Percentiles rank a stretch among this genome's conserved stretches.
These are phyloP conservation scores for Charaxes varanes DNA, from an alignment of 1,140 invertebrate species.

Conservation along the genomic window DNA sequence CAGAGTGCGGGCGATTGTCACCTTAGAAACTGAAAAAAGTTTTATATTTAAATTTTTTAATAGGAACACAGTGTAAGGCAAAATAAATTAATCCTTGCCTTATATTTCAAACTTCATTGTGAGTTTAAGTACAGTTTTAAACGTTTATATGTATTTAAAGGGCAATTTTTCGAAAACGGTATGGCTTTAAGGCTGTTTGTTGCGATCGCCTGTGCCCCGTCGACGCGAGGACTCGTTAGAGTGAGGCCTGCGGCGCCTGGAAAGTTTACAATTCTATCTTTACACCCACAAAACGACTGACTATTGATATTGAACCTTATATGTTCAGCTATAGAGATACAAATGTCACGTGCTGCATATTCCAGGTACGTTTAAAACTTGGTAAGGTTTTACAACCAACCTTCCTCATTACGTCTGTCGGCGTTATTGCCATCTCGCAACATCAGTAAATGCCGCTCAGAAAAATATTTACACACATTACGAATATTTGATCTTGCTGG, in stretches of 20 bases:
- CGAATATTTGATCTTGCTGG: slow-evolving; percentile 38
- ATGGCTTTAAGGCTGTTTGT: slow-evolving; percentile 36
- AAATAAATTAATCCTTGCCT: too few species aligned
- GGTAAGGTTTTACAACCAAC: slow-evolving; percentile 40
- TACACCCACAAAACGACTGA: slow-evolving; percentile 22
- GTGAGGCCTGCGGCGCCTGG: slow-evolving; percentile 43
- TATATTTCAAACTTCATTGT: too few species aligned
- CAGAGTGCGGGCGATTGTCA: too few species aligned
- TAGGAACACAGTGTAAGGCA: too few species aligned
- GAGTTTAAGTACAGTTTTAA: too few species aligned
- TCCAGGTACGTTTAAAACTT: slow-evolving; percentile 20
- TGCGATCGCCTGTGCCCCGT: slow-evolving; percentile 42
- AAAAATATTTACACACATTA: slow-evolving; percentile 59
- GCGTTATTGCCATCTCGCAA: slow-evolving; percentile 58
- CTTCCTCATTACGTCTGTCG: slow-evolving; percentile 65
- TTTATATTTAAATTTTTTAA: too few species aligned
- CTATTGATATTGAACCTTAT: slow-evolving; percentile 41
- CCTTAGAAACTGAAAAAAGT: too few species aligned
- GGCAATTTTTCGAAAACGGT: too few species aligned
- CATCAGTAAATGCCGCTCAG: slow-evolving; percentile 51
- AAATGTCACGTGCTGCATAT: slow-evolving; percentile 12
- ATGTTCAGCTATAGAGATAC: slow-evolving; percentile 5
- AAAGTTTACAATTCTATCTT: slow-evolving; percentile 32
- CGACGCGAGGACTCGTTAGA: slow-evolving; percentile 52
- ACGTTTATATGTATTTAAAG: too few species aligned